These are phyloP conservation scores for Heliconius ismenius DNA, from an alignment of 2,888 invertebrate species.

Conservation along the genomic window DNA sequence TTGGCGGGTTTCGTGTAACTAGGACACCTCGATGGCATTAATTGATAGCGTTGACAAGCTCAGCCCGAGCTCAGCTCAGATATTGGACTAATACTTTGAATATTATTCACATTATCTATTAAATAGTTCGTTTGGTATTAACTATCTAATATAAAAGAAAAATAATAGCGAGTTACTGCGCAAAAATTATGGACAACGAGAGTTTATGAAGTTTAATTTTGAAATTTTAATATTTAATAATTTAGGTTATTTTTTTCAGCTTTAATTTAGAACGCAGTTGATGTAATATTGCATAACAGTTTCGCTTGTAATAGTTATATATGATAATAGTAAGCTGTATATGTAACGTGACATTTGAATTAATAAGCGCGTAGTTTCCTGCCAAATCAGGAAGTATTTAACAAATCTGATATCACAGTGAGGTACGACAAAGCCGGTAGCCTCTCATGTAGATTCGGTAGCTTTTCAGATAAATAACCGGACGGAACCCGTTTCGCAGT, in stretches of 20 bases:
- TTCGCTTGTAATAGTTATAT: not conserved
- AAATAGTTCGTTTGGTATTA: not conserved
- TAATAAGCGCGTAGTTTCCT: constrained; percentile 29
- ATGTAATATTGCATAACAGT: not conserved
- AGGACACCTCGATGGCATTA: constrained; percentile 70
- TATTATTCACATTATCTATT: constrained; percentile 24
- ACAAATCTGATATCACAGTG: constrained; percentile 54
- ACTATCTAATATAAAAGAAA: too few species aligned
- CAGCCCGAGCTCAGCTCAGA: constrained; percentile 36
- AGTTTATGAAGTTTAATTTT: not conserved
- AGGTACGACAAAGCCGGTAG: constrained; percentile 61
- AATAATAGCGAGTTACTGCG: not conserved
- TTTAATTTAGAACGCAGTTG: not conserved
- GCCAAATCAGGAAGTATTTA: constrained; percentile 54
- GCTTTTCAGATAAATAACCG: constrained; percentile 57
- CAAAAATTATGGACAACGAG: not conserved
- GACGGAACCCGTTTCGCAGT: constrained; percentile 67
- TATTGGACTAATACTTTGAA: constrained; percentile 30
- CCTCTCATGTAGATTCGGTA: constrained; percentile 65
- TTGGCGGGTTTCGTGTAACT: constrained; percentile 66
- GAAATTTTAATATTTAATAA: not conserved
- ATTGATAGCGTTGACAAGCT: constrained; percentile 71
- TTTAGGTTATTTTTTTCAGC: not conserved
- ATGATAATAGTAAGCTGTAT: not conserved
- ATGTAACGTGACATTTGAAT: constrained; percentile 25